These are phyloP conservation scores for Ferdinandea cuprea DNA, from an alignment of 2,888 invertebrate genomes.

Conservation along the genomic window DNA sequence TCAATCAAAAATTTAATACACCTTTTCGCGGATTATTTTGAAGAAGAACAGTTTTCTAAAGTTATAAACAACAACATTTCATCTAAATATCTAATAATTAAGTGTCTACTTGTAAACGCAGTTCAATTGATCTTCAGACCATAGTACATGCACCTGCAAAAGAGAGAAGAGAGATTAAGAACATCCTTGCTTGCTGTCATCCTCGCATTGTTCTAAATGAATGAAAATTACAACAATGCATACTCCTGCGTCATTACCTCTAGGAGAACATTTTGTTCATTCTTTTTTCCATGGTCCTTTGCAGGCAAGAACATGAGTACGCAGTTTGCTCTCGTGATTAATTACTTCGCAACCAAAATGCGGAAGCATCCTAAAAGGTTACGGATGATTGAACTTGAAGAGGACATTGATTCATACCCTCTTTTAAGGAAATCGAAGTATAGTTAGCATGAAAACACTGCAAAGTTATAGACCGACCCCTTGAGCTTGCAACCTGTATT, in stretches of 20 bases:
- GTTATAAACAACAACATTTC: no score
- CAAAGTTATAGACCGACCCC: no score
- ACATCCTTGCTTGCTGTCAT: neutral
- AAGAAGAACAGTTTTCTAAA: neutral
- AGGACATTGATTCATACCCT: conserved; percentile 24
- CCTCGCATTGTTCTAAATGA: neutral
- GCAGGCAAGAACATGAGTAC: conserved; percentile 18
- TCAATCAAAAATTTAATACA: neutral
- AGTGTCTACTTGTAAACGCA: no score
- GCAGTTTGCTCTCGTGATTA: conserved; percentile 42
- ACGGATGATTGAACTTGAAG: conserved; percentile 23
- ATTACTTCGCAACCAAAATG: conserved; percentile 15
- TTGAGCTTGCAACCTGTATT: neutral
- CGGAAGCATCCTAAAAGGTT: conserved; percentile 18
- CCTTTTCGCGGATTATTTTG: neutral
- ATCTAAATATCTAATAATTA: no score
- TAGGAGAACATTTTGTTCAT: neutral
- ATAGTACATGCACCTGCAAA: neutral
- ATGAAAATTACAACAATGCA: conserved; percentile 28
- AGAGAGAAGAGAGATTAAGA: neutral
- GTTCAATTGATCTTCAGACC: no score
- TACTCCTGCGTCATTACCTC: conserved; percentile 11
- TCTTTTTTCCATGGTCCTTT: conserved; percentile 10
- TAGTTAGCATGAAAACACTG: neutral
- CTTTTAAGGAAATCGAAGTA: conserved; percentile 4